These are phyloP conservation scores for Bradysia coprophila DNA, from an alignment of 1,140 invertebrate species.

Conservation along the genomic window DNA sequence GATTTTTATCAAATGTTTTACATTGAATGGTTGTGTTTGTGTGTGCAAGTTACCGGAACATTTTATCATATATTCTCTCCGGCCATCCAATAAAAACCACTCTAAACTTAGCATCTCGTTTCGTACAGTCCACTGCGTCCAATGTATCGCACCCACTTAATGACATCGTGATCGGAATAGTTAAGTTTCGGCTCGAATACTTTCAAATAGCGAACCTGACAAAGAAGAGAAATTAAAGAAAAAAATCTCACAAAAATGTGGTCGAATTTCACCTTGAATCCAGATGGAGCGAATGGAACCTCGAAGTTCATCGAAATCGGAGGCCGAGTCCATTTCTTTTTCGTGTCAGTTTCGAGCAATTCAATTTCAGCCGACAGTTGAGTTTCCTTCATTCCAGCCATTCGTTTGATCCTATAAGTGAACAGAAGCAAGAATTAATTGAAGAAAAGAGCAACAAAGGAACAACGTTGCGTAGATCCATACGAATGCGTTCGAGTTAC, in stretches of 20 bases:
- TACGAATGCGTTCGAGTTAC: too few relatives aligned
- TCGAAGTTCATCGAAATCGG: constrained; percentile 99
- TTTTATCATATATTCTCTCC: too few relatives aligned
- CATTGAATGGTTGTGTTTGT: too few relatives aligned
- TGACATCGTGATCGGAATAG: constrained; percentile 99
- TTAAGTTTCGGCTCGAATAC: constrained; percentile 99
- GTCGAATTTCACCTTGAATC: constrained; percentile 75
- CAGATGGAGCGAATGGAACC: constrained; percentile 93
- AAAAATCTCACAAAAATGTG: background rate
- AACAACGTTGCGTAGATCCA: too few relatives aligned
- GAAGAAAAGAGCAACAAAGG: background rate
- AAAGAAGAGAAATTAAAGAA: background rate
- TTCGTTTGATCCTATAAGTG: constrained; percentile 78
- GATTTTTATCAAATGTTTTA: too few relatives aligned
- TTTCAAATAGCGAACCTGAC: constrained; percentile 91
- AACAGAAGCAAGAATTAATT: constrained; percentile 1
- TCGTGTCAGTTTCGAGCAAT: constrained; percentile 93
- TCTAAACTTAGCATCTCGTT: constrained; percentile 71
- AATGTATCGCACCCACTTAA: constrained; percentile 99
- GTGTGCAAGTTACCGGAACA: too few relatives aligned
- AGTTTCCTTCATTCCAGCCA: constrained; percentile 99
- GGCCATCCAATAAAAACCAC: background rate
- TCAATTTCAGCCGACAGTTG: constrained; percentile 99
- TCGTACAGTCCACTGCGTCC: constrained; percentile 97
- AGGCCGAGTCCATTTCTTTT: constrained; percentile 99